Evolutionary conservation across 2,113 vertebrate genomes (phyloP).

Genomic region (Cardinalis cardinalis): DNA sequence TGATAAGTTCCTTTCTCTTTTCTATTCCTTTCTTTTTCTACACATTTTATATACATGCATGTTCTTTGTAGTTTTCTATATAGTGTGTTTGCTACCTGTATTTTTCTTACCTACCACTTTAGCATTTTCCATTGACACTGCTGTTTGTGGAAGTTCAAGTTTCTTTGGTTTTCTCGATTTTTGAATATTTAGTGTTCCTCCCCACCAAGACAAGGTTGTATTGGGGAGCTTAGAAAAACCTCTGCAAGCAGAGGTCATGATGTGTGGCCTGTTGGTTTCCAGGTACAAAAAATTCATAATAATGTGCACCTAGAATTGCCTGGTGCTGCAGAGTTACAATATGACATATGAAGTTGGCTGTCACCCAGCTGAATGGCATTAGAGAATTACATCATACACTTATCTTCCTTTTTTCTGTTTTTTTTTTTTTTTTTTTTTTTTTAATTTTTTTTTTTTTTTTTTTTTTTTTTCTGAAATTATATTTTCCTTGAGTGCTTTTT

Average conservation of each 20-base stretch:
- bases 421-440: slow-evolving; percentile 19
- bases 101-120: neutral
- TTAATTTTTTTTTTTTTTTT: slow-evolving; percentile 13
- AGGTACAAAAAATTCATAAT: neutral
- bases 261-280: neutral
- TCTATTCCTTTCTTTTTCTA: neutral
- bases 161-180: neutral
- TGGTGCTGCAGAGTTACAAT: slow-evolving; percentile 1
- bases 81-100: neutral
- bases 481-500: slow-evolving; percentile 17
- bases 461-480: slow-evolving; percentile 14
- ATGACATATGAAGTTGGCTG: neutral
- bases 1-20: neutral
- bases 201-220: neutral
- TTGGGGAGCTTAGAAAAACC: neutral
- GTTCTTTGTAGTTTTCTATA: neutral
- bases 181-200: neutral
- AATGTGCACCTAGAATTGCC: neutral
- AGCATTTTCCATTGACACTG: neutral
- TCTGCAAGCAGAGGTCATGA: neutral
- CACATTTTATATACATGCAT: neutral
- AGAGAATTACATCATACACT: slow-evolving; percentile 26
- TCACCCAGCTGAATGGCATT: slow-evolving; percentile 9
- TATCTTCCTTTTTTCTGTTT: slow-evolving; percentile 6
- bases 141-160: neutral